Base-by-base conservation (phyloP, 1,140 invertebrate species). In the Heliconius hermathena region DNA sequence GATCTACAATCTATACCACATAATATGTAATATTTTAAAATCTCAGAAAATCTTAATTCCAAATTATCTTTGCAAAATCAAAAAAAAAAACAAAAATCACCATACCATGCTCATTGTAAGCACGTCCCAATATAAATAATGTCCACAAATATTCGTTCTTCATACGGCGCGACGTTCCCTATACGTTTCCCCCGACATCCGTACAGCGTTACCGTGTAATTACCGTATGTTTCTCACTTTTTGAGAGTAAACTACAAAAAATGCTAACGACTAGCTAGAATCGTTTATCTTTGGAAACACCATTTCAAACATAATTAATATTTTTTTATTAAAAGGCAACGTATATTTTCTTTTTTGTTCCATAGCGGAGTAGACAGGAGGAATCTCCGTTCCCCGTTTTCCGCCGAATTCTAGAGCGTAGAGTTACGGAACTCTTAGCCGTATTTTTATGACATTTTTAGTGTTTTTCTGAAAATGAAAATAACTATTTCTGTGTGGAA, bases 91-190 rank as follows among this genome's bases (percentile, higher is more conserved):
- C 16, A 16, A 16, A 3, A 3, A 9, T 11, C 2, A 60, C 8
- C 54, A 29, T 71, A 22, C 54, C 41, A 26, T 18, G 49, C 81
- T 73, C 79, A 70, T 29, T 85, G 78, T 46, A 57, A 18, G 26
- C 77, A 71, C 70, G n/a, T 74, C 84, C 46, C 60, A 76, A 85
- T 46, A 60, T 77, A 82, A 85, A 83, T 85, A 83, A 82, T 82
- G 74, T 82, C 72, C 38, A 77, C 78, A 49, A 82, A 82, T 82
- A 82, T 82, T 75, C 78, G 33, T 54, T 80, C 75, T 75, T 79
- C 74, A 82, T 79, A 79, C 77, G 49, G 52, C 33, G 77, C 54
- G 46, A 73, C 60, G 74, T 71, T 36, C 38, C 77, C 60, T 72
- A 82, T 71, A 81, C 76, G 79, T 79, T 74, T 76, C 60, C 49